Conservation (phyloP, 1,140 invertebrate species). For the Ericerus pela region DNA sequence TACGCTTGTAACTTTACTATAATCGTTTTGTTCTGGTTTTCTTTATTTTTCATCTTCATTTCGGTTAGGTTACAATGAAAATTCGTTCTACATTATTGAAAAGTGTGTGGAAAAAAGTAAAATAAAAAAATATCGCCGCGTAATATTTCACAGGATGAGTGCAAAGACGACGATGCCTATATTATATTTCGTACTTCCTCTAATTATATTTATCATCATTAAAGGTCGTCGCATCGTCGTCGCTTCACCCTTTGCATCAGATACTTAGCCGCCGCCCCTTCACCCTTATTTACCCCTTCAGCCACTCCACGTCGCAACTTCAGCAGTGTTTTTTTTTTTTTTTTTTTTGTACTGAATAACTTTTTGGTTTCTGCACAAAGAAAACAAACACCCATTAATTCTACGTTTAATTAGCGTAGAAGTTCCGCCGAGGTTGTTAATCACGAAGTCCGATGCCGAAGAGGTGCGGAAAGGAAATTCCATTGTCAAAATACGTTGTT, state of each 20-base stretch:
- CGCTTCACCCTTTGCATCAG: too few relatives aligned
- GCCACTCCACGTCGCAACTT: neutral
- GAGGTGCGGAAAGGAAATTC: neutral
- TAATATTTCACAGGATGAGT: too few relatives aligned
- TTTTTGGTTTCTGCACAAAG: constrained; percentile 2
- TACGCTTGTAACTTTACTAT: too few relatives aligned
- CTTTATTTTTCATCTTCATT: too few relatives aligned
- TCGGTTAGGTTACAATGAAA: too few relatives aligned
- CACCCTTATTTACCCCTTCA: neutral
- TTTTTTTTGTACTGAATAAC: neutral
- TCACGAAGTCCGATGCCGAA: neutral
- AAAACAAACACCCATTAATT: constrained; percentile 11
- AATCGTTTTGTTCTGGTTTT: too few relatives aligned
- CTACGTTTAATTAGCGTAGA: constrained; percentile 9
- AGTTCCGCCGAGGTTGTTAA: constrained; percentile 1
- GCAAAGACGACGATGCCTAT: too few relatives aligned
- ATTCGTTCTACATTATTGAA: too few relatives aligned
- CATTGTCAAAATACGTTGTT: neutral
- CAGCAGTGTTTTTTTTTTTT: neutral
- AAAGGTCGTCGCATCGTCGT: too few relatives aligned
- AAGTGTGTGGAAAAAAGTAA: too few relatives aligned
- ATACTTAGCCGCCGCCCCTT: neutral
- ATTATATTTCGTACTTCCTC: too few relatives aligned
- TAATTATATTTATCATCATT: constrained; percentile 6
- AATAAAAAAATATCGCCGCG: too few relatives aligned